These are phyloP conservation scores for Drosophila repleta DNA, from an alignment of 1,140 invertebrate genomes.

Conservation along the genomic window DNA sequence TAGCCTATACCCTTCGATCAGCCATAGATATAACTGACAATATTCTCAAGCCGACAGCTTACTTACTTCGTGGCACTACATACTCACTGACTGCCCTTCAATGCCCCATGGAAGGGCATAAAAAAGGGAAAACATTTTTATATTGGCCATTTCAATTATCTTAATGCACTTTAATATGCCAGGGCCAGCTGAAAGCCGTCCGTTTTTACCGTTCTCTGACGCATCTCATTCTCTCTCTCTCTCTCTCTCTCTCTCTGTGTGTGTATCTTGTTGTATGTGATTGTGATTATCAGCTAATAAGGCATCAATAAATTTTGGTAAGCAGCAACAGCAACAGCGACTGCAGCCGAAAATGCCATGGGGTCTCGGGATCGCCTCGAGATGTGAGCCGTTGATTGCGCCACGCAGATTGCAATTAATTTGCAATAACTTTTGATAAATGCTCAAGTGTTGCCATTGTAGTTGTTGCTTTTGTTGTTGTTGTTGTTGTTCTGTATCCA, in stretches of 20 bases:
- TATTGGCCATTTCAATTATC: constrained; percentile 84
- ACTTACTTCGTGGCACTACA: too few species aligned
- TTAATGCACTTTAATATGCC: constrained; percentile 82
- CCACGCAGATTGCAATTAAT: constrained; percentile 75
- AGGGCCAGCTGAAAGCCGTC: constrained; percentile 45
- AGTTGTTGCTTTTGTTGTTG: not conserved
- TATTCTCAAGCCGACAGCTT: too few species aligned
- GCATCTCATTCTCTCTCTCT: constrained; percentile 1
- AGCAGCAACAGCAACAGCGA: constrained; percentile 32
- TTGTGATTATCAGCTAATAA: constrained; percentile 80
- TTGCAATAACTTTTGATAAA: constrained; percentile 83
- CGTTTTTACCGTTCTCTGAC: constrained; percentile 71
- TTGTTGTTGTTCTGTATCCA: constrained; percentile 14
- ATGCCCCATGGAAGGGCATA: not conserved
- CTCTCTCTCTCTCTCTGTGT: not conserved
- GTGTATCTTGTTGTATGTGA: constrained; percentile 41
- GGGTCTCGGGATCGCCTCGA: constrained; percentile 59
- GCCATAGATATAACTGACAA: too few species aligned
- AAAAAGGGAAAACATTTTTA: constrained; percentile 77
- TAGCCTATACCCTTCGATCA: not conserved
- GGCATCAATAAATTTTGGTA: constrained; percentile 68
- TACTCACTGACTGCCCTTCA: too few species aligned
- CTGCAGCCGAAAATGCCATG: constrained; percentile 50
- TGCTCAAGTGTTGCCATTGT: constrained; percentile 51
- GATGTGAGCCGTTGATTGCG: constrained; percentile 59